Base-by-base conservation (phyloP, 2,797 vertebrate species). In the Eupleurogrammus muticus region DNA sequence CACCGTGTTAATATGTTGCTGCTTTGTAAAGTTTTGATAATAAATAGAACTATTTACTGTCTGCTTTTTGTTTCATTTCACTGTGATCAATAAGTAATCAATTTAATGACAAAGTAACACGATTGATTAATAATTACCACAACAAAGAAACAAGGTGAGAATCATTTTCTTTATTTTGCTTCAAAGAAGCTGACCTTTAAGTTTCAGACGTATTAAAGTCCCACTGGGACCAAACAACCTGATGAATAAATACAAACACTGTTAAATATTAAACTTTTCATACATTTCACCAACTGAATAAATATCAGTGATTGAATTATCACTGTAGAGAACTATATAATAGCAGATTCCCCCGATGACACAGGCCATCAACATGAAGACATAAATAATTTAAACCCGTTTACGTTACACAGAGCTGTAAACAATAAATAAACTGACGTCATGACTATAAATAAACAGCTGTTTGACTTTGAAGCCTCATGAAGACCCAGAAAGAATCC, bases 141-240 rank as follows among this genome's bases (percentile, higher is more conserved):
- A 20, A 5, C 4, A 1, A 48, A 16, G n/a, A 60, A 60, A 60
- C 17, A 61, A 21, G 24, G 21, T 8, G 23, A 57, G 0, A 53
- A n/a, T 14, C 17, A 5, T 62, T 60, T 47, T 19, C 23, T 83
- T 85, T 81, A 83, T 80, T 87, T 71, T 24, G 82, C 81, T 86
- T 89, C 73, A 81, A 74, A 49, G 73, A 89, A 90, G 85, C 82
- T 76, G 21, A 63, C 80, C 56, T 28, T 58, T 12, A 34, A 42
- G 61, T 81, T 64, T 66, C 8, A 52, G 66, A 80, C 62, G 13
- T 21, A 28, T 23, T 16, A 38, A 38, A 76, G 69, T 87, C 75
- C 83, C 79, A 83, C 44, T 84, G 77, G 77, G 54, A 88, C 78
- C 21, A 81, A 56, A 82, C 14, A 21, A 54, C 14, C 23, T 40